Conservation (phyloP, 2,888 invertebrate genomes). For the Orthonevra nobilis region DNA sequence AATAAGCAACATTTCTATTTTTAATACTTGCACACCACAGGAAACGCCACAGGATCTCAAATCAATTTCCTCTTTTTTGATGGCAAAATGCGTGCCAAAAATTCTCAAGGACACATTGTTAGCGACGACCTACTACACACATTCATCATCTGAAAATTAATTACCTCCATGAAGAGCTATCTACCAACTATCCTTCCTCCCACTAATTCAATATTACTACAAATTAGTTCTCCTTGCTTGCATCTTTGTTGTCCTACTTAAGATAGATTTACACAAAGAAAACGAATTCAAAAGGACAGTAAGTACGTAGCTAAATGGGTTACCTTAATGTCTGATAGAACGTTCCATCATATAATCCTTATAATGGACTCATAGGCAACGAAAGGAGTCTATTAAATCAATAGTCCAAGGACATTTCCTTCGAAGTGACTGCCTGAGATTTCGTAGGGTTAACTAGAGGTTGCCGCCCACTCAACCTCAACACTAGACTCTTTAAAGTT, state of each 20-base stretch:
- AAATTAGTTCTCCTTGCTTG: conserved; percentile 18
- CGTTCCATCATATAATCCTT: no score
- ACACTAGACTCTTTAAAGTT: conserved; percentile 15
- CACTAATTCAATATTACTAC: conserved; percentile 29
- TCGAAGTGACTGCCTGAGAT: no score
- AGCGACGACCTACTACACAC: neutral
- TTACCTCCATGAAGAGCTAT: neutral
- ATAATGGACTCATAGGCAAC: neutral
- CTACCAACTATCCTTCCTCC: neutral
- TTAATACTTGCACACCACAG: no score
- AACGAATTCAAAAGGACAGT: neutral
- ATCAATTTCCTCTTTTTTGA: neutral
- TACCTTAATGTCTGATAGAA: conserved; percentile 2
- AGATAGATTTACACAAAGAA: no score
- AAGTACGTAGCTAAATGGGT: neutral
- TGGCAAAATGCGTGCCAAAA: conserved; percentile 18
- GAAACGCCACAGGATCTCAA: no score
- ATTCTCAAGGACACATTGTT: neutral
- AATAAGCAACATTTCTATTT: no score
- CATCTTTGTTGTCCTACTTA: neutral
- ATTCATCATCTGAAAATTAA: conserved; percentile 35
- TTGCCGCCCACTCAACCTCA: no score
- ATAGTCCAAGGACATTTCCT: neutral
- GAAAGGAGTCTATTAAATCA: neutral
- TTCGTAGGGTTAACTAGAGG: no score